Evolutionary conservation across 2,113 vertebrate species (phyloP).

Genomic region (Morphnarchus princeps): DNA sequence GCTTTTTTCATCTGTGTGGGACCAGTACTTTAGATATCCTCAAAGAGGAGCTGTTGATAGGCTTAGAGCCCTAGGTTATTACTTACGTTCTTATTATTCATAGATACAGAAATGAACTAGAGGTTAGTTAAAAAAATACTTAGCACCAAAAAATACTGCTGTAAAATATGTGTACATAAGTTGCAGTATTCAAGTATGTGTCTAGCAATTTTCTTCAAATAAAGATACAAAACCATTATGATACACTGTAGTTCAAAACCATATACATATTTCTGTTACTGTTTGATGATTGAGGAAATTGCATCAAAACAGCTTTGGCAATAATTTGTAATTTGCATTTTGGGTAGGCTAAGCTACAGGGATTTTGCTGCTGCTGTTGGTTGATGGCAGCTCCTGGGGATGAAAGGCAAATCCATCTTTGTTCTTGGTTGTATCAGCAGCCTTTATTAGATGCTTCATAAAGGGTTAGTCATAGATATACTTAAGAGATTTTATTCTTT

Average conservation of each 20-base stretch:
- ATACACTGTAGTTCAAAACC: not conserved
- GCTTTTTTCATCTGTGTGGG: not conserved
- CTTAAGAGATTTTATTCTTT: not conserved
- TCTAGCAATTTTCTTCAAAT: not conserved
- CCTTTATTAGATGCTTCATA: not conserved
- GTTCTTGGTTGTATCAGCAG: not conserved
- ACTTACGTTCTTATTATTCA: not conserved
- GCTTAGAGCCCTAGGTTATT: not conserved
- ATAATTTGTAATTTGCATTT: not conserved
- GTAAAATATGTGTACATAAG: accelerated
- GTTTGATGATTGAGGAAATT: not conserved
- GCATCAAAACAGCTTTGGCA: not conserved
- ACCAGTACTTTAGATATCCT: not conserved
- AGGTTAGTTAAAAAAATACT: not conserved
- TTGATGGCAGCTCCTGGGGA: not conserved
- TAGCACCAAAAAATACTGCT: not conserved
- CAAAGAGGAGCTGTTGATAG: not conserved
- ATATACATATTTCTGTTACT: not conserved
- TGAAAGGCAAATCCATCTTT: not conserved
- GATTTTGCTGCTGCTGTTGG: not conserved
- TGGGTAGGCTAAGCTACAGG: not conserved
- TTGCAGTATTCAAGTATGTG: not conserved
- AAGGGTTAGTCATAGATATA: not conserved
- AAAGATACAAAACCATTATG: not conserved
- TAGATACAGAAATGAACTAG: not conserved